Percentiles rank a stretch among this genome's conserved stretches.
phyloP scores from a whole-genome alignment of 2,113 vertebrate genomes.

The Gymnobelideus leadbeateri region DNA sequence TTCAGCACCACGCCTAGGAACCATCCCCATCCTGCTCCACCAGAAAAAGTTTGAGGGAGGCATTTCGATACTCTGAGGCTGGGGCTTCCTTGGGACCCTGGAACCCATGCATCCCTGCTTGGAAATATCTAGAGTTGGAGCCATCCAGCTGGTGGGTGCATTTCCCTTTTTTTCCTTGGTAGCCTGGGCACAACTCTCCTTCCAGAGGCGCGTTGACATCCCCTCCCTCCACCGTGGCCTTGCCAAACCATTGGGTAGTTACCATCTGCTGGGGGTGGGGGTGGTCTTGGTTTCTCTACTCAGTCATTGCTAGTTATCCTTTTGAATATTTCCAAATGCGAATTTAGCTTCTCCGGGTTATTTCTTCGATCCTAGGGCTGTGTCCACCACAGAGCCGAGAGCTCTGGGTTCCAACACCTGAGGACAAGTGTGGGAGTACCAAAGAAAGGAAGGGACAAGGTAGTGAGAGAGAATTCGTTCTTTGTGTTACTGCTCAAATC shows the following conservation, averaged over 20 bases:
- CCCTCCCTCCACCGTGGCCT: not conserved
- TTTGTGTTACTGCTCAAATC: not conserved
- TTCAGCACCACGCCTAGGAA: not conserved
- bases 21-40: not conserved
- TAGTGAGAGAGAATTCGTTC: not conserved
- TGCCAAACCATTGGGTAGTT: not conserved
- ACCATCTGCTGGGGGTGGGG: not conserved
- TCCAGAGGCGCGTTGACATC: not conserved
- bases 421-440: not conserved
- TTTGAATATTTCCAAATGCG: not conserved
- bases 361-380: not conserved
- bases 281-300: not conserved
- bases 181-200: not conserved
- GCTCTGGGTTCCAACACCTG: not conserved
- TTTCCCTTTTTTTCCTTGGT: not conserved
- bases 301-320: not conserved
- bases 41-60: slow-evolving; percentile 70
- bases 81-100: not conserved
- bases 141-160: not conserved
- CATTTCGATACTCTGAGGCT: not conserved
- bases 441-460: not conserved
- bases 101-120: not conserved
- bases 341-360: not conserved
- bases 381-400: not conserved
- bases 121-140: not conserved